Evolutionary conservation across 2,113 vertebrate genomes (phyloP).

Genomic region (Picathartes gymnocephalus): DNA sequence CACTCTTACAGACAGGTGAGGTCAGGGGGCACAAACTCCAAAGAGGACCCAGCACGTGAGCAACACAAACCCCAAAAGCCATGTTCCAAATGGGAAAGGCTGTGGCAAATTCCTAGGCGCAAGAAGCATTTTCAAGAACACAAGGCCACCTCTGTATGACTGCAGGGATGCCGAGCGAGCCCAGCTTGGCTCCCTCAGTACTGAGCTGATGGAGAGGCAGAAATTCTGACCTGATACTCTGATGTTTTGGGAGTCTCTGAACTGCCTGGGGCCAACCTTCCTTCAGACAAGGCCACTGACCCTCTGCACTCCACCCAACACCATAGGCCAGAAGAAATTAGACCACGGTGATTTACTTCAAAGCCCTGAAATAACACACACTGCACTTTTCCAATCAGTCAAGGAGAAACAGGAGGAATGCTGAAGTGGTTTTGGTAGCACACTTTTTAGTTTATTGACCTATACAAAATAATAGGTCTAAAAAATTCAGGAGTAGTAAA

Average conservation of each 20-base stretch:
- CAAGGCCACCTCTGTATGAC: background rate
- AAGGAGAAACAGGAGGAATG: conserved; percentile 22
- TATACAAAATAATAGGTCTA: conserved; percentile 79
- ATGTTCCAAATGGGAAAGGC: rapidly evolving
- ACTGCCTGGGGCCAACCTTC: background rate
- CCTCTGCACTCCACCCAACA: background rate
- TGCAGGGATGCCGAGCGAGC: background rate
- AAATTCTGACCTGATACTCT: background rate
- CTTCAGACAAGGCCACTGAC: background rate
- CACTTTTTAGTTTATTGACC: conserved; percentile 78
- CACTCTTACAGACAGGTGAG: background rate
- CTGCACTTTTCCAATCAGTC: background rate
- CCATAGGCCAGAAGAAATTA: background rate
- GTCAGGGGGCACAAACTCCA: background rate
- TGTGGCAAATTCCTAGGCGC: background rate
- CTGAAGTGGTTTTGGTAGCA: conserved; percentile 60
- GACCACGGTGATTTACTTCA: background rate
- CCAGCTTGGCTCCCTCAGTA: background rate
- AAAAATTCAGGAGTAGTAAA: conserved; percentile 74
- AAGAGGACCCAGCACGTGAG: background rate
- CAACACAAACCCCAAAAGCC: background rate
- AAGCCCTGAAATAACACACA: background rate
- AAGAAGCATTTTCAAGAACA: background rate
- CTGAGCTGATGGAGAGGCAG: background rate
- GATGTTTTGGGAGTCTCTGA: background rate